Base-by-base conservation (phyloP, 1,140 invertebrate genomes). In the Anoplophora glabripennis region DNA sequence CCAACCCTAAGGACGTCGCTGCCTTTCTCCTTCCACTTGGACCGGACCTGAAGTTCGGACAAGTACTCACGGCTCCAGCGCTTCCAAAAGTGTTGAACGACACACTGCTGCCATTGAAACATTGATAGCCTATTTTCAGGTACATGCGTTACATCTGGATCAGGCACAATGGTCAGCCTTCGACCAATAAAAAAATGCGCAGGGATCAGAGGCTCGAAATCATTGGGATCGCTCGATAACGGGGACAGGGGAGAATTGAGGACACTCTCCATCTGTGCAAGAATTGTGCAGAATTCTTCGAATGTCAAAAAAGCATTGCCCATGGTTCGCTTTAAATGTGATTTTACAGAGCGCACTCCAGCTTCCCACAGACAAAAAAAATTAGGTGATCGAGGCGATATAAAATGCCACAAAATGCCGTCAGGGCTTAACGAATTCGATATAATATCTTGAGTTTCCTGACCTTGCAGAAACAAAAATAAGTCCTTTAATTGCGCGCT, bases 401-500 rank as follows among this genome's bases (percentile, higher is more conserved):
- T 77, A 57, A 80, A 78, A 35, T 75, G 52, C 76, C 78, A 81
- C 36, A 11, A 15, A 3, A 57, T 49, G n/a, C 18, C 10, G 5
- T 57, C 28, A 14, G 10, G 5, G 33, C n/a, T 28, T 28, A 28
- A 5, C 5, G 21, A 28, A 5, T 28, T 5, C 5, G 21, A 28
- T 28, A 28, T 28, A 5, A 28, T 28, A 28, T 3, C 21, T 28
- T 28, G 21, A 28, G 21, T 28, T 28, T 28, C 21, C 21, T 28
- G 21, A 3, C 5, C 5, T 5, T 28, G 28, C 35, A n/a, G 42
- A 42, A 37, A 63, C 46, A 36, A 49, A 18, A 33, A 44, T 11
- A 61, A 14, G 9, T 48, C 36, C 3, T 45, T 12, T 1, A 61
- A 28, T 38, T 61, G 17, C 12, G 12, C 38, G 34, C 53, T 53